phyloP scores from a whole-genome alignment of 1,140 invertebrate species.

The Triops cancriformis region DNA sequence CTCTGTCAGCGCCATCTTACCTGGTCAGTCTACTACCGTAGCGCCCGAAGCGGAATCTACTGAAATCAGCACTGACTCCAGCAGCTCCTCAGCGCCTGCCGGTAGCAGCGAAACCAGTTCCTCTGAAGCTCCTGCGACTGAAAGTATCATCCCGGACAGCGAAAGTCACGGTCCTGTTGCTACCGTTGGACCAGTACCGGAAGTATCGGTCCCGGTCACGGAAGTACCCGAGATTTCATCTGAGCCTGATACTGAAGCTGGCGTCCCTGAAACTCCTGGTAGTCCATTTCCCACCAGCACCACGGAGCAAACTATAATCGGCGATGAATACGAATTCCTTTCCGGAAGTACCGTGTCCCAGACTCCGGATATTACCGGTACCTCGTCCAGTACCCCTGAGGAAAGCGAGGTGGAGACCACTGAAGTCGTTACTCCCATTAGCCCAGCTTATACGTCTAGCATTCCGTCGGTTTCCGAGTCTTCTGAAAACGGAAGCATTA shows the following conservation, averaged over 20 bases:
- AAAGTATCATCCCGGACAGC: slow-evolving; percentile 20
- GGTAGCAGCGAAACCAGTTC: slow-evolving; percentile 26
- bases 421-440: background rate
- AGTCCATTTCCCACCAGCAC: background rate
- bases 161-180: slow-evolving; percentile 8
- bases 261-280: background rate
- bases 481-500: background rate
- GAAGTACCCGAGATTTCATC: slow-evolving; percentile 16
- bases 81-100: background rate
- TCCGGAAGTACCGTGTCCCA: too few relatives aligned
- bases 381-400: background rate
- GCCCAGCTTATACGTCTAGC: background rate
- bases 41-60: slow-evolving; percentile 7
- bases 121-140: slow-evolving; percentile 29
- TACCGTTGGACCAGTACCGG: background rate
- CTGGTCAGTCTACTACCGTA: background rate
- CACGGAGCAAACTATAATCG: background rate
- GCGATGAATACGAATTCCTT: background rate
- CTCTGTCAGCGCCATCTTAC: background rate
- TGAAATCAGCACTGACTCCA: slow-evolving; percentile 29
- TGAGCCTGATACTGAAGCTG: background rate
- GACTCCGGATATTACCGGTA: background rate
- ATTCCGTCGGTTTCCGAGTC: background rate
- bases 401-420: background rate
- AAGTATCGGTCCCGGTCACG: slow-evolving; percentile 15